Percentiles rank a stretch among this genome's conserved stretches.
Conservation (phyloP, 2,888 invertebrate genomes). For the Lasius fuliginosus region DNA sequence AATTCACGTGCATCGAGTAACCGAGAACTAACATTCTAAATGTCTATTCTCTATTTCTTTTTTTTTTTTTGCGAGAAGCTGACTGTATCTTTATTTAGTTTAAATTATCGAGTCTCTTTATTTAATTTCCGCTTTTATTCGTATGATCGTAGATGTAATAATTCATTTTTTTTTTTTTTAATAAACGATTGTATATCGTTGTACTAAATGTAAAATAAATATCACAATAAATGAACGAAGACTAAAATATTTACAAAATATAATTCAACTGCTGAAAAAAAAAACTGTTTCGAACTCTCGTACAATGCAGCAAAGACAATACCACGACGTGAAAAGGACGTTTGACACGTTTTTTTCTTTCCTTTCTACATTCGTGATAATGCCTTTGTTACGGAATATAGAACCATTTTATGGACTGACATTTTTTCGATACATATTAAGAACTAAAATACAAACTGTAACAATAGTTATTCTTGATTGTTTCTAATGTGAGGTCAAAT, state of each 20-base stretch:
- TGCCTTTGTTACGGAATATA: not conserved
- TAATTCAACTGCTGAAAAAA: conserved; percentile 45
- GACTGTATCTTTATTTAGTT: conserved; percentile 7
- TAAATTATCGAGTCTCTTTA: conserved; percentile 28
- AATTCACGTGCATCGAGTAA: not conserved
- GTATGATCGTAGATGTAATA: not conserved
- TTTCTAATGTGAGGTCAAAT: not conserved
- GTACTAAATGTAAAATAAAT: conserved; percentile 40
- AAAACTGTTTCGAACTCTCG: conserved; percentile 16
- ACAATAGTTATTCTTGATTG: conserved; percentile 7
- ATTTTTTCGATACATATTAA: conserved; percentile 5
- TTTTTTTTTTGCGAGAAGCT: not conserved
- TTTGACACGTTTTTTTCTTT: not conserved
- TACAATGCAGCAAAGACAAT: conserved; percentile 34
- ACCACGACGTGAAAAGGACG: conserved; percentile 29
- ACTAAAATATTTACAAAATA: conserved; percentile 42
- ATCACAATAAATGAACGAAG: not conserved
- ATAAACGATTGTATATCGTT: conserved; percentile 19
- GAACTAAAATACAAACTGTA: not conserved
- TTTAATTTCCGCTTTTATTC: conserved; percentile 27
- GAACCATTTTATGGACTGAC: not conserved
- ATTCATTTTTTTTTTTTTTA: conserved; percentile 22
- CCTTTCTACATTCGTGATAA: conserved; percentile 21
- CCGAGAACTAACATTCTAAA: conserved; percentile 24
- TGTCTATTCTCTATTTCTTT: conserved; percentile 1